Base-by-base conservation (phyloP, 2,113 vertebrate genomes). In the Trematomus loennbergii region DNA sequence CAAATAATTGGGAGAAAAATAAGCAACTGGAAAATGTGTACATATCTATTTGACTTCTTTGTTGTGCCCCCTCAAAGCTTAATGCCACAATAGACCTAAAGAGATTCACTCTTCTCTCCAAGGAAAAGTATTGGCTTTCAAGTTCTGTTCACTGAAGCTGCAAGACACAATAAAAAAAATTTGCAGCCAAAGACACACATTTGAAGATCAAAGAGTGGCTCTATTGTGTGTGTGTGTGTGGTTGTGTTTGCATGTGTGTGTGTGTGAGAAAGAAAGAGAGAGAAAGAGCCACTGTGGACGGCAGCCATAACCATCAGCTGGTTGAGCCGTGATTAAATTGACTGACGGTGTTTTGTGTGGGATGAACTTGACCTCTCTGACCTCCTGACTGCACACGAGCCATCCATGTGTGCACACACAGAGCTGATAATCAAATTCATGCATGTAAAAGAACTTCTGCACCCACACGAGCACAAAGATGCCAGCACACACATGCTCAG, bases 1-100 rank as follows among this genome's bases (percentile, higher is more conserved):
- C 75, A 81, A 81, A 87, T 88, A 72, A 90, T 54, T 82, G 78
- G 48, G 36, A 87, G 70, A 66, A 85, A 88, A 84, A 89, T 62
- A 88, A 82, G 63, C 68, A 70, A 80, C 12, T 58, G 16, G 64
- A 61, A 75, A 82, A 75, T 82, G 71, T 83, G 75, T 86, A 84
- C 71, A 71, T 84, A 89, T 90, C 86, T 89, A 76, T 86, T 90
- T 89, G 81, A 83, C 75, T 84, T 88, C 79, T 92, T 91, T 93
- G 90, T 88, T 87, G 84, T 83, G 67, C 53, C 84, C 75, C 65
- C 79, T 84, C 84, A 88, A 88, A 90, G 89, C 91, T 90, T 86
- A 88, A 87, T 72, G 78, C 86, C 87, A 87, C 83, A 92, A 92
- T 76, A 79, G 88, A 88, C 76, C 70, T 61, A 70, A 87, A 87